Base-by-base conservation (phyloP, 2,888 invertebrate genomes). In the Hanleya hanleyi region DNA sequence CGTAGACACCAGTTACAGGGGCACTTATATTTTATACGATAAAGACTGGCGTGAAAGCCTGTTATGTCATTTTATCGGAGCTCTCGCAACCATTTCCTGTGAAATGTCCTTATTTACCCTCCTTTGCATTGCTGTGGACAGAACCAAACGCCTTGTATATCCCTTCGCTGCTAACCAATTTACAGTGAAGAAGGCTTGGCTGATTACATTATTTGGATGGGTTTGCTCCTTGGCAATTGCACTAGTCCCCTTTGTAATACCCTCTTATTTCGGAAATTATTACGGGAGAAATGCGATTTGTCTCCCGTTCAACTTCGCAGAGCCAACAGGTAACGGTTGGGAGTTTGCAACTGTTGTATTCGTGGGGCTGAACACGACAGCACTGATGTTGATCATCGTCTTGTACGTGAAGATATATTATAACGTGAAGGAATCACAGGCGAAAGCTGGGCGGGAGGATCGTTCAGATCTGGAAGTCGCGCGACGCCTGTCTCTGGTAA, bases 21-120 rank as follows among this genome's bases (percentile, higher is more conserved):
- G 93, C 1, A 90, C 92, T 51, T 94, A 94, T 82, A 91, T 94
- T 37, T 87, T 90, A 18, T 91, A 93, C 83, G 93, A 93, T 81
- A 91, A 92, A 74, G 80, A 87, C 1, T 94, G 94, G 94, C 90
- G 93, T 12, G 91, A 92, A 78, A 93, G 93, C 80, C 85, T 87
- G 74, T 87, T 91, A 73, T 94, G 94, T 82, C 92, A 92, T 69
- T 84, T 93, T 75, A 93, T 93, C 73, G 94, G 94, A 92, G 83
- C 93, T 76, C 70, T 86, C 86, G 85, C 71, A 38, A 81, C 82
- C 7, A 67, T 83, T n/a, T 78, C 78, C 70, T 79, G 77, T 36
- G 79, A 82, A 64, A 79, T 81, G 74, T 80, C 80, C 15, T 79
- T 83, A 6, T 64, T 83, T 47, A 82, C 81, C 0, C 68, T 83